phyloP scores from a whole-genome alignment of 2,797 vertebrate species.

The Crypturellus tataupa region DNA sequence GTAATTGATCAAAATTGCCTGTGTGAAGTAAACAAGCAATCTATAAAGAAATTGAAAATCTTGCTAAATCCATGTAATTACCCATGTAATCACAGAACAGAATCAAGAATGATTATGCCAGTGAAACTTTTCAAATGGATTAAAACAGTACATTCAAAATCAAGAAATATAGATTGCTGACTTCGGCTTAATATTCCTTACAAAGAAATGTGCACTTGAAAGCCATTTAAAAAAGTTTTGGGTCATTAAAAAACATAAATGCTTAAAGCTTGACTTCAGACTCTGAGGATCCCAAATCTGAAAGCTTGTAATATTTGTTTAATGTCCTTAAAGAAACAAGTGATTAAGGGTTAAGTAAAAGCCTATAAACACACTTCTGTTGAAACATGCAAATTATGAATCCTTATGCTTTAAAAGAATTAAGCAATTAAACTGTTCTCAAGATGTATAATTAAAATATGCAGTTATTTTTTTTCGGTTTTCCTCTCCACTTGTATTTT shows the following conservation, averaged over 20 bases:
- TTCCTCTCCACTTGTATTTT: not conserved
- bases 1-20: not conserved
- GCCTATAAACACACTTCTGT: not conserved
- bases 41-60: not conserved
- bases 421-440: not conserved
- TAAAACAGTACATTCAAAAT: not conserved
- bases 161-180: not conserved
- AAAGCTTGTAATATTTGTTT: not conserved
- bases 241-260: not conserved
- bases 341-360: not conserved
- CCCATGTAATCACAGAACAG: not conserved
- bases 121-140: not conserved
- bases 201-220: not conserved
- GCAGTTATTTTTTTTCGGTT: not conserved
- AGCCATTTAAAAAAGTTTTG: not conserved
- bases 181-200: not conserved
- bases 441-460: not conserved
- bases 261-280: not conserved
- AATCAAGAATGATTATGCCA: not conserved
- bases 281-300: not conserved
- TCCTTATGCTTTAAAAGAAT: not conserved
- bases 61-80: not conserved
- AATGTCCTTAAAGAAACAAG: not conserved
- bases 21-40: not conserved
- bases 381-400: not conserved